Evolutionary conservation across 35 echinoderm and acorn worm genomes (phyloP).

Genomic region (Amphiura filiformis): DNA sequence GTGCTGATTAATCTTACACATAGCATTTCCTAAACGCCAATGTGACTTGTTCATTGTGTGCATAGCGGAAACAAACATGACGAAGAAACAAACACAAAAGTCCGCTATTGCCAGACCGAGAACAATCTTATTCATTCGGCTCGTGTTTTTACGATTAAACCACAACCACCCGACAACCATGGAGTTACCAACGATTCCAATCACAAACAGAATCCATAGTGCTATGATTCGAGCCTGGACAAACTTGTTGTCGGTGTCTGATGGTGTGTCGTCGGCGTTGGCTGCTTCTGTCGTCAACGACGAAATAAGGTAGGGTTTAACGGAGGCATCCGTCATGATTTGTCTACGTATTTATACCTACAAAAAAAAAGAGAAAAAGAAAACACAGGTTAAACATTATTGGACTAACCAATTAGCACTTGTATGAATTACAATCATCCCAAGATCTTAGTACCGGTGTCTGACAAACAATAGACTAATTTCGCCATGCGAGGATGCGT

Average conservation of each 20-base stretch:
- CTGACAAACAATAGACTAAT: too few relatives aligned
- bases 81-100: slow-evolving; percentile 86
- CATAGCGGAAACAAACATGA: slow-evolving; percentile 59
- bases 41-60: slow-evolving; percentile 63
- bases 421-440: too few relatives aligned
- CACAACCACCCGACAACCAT: slow-evolving; percentile 77
- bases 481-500: too few relatives aligned
- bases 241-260: background rate
- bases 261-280: background rate
- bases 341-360: too few relatives aligned
- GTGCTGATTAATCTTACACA: slow-evolving; percentile 84
- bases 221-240: slow-evolving; percentile 41
- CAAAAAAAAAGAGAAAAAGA: too few relatives aligned
- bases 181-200: slow-evolving; percentile 77
- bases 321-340: background rate
- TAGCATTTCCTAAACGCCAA: slow-evolving; percentile 68
- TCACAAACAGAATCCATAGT: slow-evolving; percentile 79
- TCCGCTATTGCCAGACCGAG: slow-evolving; percentile 83
- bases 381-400: too few relatives aligned
- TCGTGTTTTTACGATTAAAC: slow-evolving; percentile 61
- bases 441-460: too few relatives aligned
- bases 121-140: slow-evolving; percentile 78
- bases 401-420: too few relatives aligned
- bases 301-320: background rate
- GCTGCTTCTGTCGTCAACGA: background rate